These are phyloP conservation scores for Anadara kagoshimensis DNA, from an alignment of 1,140 invertebrate species.

Conservation along the genomic window DNA sequence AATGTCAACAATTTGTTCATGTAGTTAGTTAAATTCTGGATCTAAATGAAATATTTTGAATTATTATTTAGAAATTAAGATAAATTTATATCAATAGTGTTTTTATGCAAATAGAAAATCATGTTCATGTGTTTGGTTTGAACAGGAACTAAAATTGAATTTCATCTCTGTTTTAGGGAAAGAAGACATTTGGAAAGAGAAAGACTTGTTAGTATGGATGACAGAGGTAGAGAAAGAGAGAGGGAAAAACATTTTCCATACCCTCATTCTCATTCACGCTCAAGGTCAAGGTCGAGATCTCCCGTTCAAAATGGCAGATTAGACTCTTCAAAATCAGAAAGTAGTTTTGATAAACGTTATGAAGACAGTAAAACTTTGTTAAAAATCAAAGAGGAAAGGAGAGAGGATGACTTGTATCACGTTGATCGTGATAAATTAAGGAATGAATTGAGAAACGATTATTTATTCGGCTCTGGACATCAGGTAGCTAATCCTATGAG, in stretches of 20 bases:
- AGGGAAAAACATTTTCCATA: constrained; percentile 20
- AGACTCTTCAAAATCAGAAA: constrained; percentile 51
- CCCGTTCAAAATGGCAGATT: constrained; percentile 59
- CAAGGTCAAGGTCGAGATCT: constrained; percentile 57
- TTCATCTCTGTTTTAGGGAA: constrained; percentile 41
- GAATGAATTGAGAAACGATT: constrained; percentile 38
- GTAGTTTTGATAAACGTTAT: constrained; percentile 45
- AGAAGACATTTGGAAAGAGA: constrained; percentile 39
- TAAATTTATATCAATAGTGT: not conserved
- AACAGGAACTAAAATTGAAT: not conserved
- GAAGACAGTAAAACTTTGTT: constrained; percentile 41
- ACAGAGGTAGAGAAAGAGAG: constrained; percentile 30
- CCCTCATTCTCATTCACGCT: constrained; percentile 17
- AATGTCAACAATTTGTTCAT: too few species aligned
- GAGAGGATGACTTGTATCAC: constrained; percentile 45
- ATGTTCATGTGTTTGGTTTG: not conserved
- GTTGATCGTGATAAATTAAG: constrained; percentile 41
- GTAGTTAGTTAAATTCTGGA: too few species aligned
- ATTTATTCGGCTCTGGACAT: constrained; percentile 35
- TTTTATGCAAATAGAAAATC: too few species aligned
- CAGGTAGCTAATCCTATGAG: constrained; percentile 23
- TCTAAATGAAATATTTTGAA: too few species aligned
- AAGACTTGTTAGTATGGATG: constrained; percentile 32
- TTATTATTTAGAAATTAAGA: too few species aligned
- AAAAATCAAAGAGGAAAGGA: constrained; percentile 62